phyloP scores from a whole-genome alignment of 2,797 vertebrate genomes.

The Syndactyla subalaris region DNA sequence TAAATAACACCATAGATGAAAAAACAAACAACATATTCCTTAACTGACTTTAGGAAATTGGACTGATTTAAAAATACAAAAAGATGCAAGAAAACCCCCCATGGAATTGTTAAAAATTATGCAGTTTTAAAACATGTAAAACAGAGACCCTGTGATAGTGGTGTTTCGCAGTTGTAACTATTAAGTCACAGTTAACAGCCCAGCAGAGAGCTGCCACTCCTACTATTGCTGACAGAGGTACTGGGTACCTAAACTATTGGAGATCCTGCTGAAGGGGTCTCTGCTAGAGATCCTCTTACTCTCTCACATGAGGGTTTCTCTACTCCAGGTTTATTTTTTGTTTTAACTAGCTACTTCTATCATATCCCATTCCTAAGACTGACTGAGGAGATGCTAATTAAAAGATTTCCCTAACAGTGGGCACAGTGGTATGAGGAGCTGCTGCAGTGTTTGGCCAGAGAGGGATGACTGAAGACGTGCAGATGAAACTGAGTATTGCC shows the following conservation, averaged over 20 bases:
- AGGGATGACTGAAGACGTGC: not conserved
- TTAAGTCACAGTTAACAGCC: not conserved
- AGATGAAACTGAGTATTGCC: not conserved
- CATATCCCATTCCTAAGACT: not conserved
- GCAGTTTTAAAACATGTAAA: not conserved
- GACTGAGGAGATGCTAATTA: not conserved
- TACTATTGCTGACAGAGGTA: not conserved
- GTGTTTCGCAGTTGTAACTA: not conserved
- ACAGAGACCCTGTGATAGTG: too few species aligned
- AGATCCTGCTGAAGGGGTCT: not conserved
- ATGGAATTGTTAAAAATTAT: not conserved
- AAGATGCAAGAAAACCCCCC: not conserved
- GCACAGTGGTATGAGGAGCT: not conserved
- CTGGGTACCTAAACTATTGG: not conserved
- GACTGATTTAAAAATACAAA: not conserved
- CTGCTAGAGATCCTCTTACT: not conserved
- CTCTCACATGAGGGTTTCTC: not conserved
- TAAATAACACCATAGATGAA: not conserved
- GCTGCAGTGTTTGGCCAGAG: not conserved
- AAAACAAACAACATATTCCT: not conserved
- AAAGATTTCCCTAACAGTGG: not conserved
- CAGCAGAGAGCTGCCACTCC: not conserved
- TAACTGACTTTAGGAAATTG: not conserved
- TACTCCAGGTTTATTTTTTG: not conserved
- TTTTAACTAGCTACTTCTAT: not conserved